phyloP scores from a whole-genome alignment of 2,113 vertebrate species.

The Pterocles burchelli region DNA sequence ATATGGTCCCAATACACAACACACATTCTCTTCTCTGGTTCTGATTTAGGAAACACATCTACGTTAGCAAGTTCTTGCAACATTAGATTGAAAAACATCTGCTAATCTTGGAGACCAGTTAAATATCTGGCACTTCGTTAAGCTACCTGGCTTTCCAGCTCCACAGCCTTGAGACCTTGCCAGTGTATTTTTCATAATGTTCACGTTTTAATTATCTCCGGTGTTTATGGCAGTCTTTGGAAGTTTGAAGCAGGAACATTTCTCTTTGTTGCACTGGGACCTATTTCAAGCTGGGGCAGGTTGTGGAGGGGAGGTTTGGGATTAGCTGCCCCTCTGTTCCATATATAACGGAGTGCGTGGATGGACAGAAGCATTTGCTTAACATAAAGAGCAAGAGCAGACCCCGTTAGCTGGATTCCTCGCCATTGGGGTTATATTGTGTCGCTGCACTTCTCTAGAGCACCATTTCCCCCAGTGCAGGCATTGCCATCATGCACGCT shows the following conservation, averaged over 20 bases:
- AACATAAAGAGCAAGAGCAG: not conserved
- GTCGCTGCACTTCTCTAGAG: not conserved
- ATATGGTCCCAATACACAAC: not conserved
- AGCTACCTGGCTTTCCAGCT: constrained; percentile 36
- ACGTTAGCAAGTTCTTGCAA: not conserved
- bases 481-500: fast-evolving
- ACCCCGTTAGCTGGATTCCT: not conserved
- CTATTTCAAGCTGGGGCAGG: not conserved
- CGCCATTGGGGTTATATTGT: not conserved
- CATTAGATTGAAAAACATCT: constrained; percentile 12
- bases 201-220: not conserved
- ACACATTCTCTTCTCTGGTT: constrained; percentile 10
- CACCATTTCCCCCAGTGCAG: not conserved
- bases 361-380: not conserved
- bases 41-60: constrained; percentile 15
- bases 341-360: not conserved
- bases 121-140: constrained; percentile 31
- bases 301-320: not conserved
- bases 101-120: constrained; percentile 24
- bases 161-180: not conserved
- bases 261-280: not conserved
- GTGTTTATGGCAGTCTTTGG: not conserved
- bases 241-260: not conserved
- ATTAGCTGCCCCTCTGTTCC: not conserved
- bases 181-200: not conserved